phyloP scores from a whole-genome alignment of 2,797 vertebrate genomes.

The Chrosomus eos region DNA sequence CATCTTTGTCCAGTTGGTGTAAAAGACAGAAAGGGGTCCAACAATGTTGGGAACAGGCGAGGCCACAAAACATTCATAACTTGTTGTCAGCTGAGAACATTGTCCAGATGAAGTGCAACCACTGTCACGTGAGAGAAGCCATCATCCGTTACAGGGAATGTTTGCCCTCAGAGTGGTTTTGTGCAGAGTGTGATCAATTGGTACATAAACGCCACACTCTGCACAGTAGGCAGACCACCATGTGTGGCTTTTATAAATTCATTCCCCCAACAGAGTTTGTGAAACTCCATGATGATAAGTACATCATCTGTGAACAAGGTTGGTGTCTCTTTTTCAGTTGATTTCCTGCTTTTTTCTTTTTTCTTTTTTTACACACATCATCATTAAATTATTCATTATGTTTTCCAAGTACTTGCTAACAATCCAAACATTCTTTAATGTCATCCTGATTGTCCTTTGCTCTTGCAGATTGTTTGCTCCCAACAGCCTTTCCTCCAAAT shows the following conservation, averaged over 20 bases:
- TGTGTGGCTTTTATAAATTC: neutral
- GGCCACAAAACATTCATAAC: too few relatives aligned
- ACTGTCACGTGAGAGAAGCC: too few relatives aligned
- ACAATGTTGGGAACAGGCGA: too few relatives aligned
- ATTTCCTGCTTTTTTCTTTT: neutral
- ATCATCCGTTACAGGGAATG: constrained; percentile 33
- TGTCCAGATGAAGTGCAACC: too few relatives aligned
- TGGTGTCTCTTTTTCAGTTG: neutral
- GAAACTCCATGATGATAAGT: neutral
- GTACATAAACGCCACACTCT: neutral
- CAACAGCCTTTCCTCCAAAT: too few relatives aligned
- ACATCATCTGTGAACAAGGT: constrained; percentile 11
- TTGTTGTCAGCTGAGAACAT: too few relatives aligned
- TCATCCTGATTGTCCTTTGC: too few relatives aligned
- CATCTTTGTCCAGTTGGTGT: too few relatives aligned
- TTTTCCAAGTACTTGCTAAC: neutral
- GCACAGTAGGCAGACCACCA: constrained; percentile 2
- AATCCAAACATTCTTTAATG: neutral
- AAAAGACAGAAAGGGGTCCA: too few relatives aligned
- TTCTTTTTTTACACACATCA: neutral
- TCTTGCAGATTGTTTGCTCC: too few relatives aligned
- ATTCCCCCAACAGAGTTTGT: constrained; percentile 5
- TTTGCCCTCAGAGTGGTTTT: constrained; percentile 17
- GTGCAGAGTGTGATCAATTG: constrained; percentile 9
- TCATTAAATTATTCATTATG: neutral